Evolutionary conservation across 1,140 invertebrate species (phyloP), one percentile per base, ranked within the genome.

Genomic region (Trigoniulus corallinus): DNA sequence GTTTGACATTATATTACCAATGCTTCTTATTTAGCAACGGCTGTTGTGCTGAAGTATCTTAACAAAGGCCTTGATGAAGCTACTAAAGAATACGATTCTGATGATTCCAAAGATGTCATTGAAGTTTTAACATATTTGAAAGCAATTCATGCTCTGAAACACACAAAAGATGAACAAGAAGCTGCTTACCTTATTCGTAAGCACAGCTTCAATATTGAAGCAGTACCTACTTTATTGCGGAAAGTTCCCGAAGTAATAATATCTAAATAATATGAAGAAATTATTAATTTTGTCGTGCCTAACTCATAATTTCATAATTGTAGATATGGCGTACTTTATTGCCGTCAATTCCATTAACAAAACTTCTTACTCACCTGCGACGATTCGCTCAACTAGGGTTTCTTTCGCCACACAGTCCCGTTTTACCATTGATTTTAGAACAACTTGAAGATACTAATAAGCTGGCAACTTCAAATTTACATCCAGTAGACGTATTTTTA

Each of bases 311-410:
- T 34, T 7, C 44, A 21, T 43, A 42, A 55, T 51, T 58, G 15
- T 48, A 75, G 75, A 67, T 82, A 37, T 81, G 80, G 78, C 64
- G 67, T 55, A 70, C 75, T 54, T 63, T 82, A 44, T 58, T 81
- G 24, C 68, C 72, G 2, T 63, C 73, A 50, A 71, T 82, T 62
- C 66, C 72, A 37, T 63, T 80, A 48, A 61, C 63, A 4, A 67
- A 70, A 2, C 56, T 81, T 37, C 61, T 82, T 26, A 61, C 68
- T 18, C 75, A 79, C 55, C 63, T 82, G 20, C 77, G 74, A 55
- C 74, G 77, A 58, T 72, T 82, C 57, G 73, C 79, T 37, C 72
- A 74, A 53, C 63, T 80, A 55, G 72, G 71, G 4, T 71, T 79
- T 55, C 55, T 80, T 13, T 68, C 67, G 37, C 57, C 58, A 23